Percentiles rank a stretch among this genome's conserved stretches.
Conservation (phyloP, 2,888 invertebrate species). For the Keiferia lycopersicella region DNA sequence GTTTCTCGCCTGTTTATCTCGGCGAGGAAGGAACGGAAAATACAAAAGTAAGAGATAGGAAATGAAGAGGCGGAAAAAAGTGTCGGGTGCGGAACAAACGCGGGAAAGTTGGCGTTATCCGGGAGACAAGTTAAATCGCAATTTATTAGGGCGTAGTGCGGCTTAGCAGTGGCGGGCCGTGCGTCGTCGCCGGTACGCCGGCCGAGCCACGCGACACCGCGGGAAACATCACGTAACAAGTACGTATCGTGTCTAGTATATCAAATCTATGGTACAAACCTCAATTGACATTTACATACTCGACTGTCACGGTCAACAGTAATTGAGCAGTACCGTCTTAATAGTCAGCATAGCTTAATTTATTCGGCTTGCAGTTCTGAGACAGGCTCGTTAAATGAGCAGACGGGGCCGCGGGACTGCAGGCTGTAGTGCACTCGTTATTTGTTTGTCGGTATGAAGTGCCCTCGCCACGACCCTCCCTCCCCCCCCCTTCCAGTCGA, state of each 20-base stretch:
- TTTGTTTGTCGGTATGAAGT: slow-evolving; percentile 26
- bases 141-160: slow-evolving; percentile 78
- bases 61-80: slow-evolving; percentile 82
- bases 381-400: slow-evolving; percentile 21
- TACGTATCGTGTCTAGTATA: not conserved
- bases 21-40: slow-evolving; percentile 76
- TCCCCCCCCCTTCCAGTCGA: not conserved
- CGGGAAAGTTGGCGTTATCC: slow-evolving; percentile 80
- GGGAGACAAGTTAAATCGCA: slow-evolving; percentile 81
- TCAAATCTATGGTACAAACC: not conserved
- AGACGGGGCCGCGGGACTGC: slow-evolving; percentile 3
- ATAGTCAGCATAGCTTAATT: slow-evolving; percentile 4
- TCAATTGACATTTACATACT: not conserved
- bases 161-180: slow-evolving; percentile 62
- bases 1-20: slow-evolving; percentile 81
- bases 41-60: slow-evolving; percentile 82
- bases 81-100: slow-evolving; percentile 80
- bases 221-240: slow-evolving; percentile 1
- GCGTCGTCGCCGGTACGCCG: slow-evolving; percentile 36
- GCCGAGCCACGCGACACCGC: not conserved
- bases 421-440: slow-evolving; percentile 10
- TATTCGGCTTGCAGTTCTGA: slow-evolving; percentile 11
- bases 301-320: not conserved
- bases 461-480: slow-evolving; percentile 1
- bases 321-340: slow-evolving; percentile 24